Base-by-base conservation (phyloP, 2,113 vertebrate species). In the Mesitornis unicolor region DNA sequence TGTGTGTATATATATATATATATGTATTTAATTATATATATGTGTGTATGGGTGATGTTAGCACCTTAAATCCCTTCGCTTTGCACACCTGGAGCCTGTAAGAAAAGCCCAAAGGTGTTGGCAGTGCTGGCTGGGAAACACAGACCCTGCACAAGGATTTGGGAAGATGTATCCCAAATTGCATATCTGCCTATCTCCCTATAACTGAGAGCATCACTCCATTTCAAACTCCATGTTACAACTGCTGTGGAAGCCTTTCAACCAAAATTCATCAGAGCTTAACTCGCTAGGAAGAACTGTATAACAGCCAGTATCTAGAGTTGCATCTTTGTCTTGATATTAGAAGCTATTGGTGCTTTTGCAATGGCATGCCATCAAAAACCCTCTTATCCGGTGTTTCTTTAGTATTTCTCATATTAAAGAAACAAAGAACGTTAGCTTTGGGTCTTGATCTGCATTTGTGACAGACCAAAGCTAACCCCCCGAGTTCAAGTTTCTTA, bases 41-140 rank as follows among this genome's bases (percentile, higher is more conserved):
- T 36, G 45, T 16, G 33, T 29, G 12, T 11, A 1, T 2, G 6
- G 20, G 42, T 29, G 51, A 61, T 56, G 10, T 6, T 20, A 48
- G 25, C 28, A 28, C 29, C 6, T 11, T 7, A 31, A 18, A 2
- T 36, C 40, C 47, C 38, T 11, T 13, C 7, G 0, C 48, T 50
- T 26, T 6, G 14, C 14, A 4, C 17, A 0, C 20, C 10, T 5
- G 8, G 57, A 45, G 48, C 33, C 16, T 11, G 12, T 6, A 1
- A 33, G 50, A 18, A n/a, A 10, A 5, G 9, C 2, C 5, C 0
- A 0, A 7, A 40, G 56, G n/a, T n/a, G n/a, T n/a, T n/a, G 4
- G 45, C 17, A 8, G 10, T 13, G 48, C 40, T 31, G 50, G 38
- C 19, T 12, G 0, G 1, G 8, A 7, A 31, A 18, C 22, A 8